These are phyloP conservation scores for Heloderma charlesbogerti DNA, from an alignment of 2,113 vertebrate species.

Conservation along the genomic window DNA sequence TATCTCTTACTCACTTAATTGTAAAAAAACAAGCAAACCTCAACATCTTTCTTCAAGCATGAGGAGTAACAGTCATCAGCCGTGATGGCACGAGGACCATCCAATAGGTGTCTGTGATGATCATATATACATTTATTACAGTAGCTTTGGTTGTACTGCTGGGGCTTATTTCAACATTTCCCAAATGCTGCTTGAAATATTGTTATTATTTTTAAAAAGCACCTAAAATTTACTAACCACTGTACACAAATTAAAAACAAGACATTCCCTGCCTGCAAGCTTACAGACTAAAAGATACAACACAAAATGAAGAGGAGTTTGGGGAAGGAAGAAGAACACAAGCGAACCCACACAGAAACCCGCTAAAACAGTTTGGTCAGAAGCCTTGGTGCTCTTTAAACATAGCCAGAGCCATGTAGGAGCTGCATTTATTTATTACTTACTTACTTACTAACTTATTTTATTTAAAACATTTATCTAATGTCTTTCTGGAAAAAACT, in stretches of 20 bases:
- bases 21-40: neutral
- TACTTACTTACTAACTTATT: no score
- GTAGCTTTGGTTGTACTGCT: neutral
- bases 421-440: neutral
- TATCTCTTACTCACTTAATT: neutral
- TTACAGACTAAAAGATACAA: neutral
- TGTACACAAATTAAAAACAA: no score
- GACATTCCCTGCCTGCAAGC: neutral
- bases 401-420: neutral
- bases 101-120: neutral
- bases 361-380: neutral
- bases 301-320: neutral
- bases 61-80: neutral
- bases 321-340: neutral
- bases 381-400: neutral
- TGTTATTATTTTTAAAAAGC: no score
- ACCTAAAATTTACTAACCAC: no score
- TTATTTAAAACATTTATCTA: no score
- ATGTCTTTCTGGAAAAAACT: no score
- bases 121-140: neutral
- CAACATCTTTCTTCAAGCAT: no score
- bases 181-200: neutral
- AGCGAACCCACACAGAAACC: neutral
- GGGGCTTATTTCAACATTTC: neutral
- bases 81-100: neutral